Evolutionary conservation across 2,888 invertebrate genomes (phyloP), one percentile per base, ranked within the genome.

Genomic region (Diaperis boleti): DNA sequence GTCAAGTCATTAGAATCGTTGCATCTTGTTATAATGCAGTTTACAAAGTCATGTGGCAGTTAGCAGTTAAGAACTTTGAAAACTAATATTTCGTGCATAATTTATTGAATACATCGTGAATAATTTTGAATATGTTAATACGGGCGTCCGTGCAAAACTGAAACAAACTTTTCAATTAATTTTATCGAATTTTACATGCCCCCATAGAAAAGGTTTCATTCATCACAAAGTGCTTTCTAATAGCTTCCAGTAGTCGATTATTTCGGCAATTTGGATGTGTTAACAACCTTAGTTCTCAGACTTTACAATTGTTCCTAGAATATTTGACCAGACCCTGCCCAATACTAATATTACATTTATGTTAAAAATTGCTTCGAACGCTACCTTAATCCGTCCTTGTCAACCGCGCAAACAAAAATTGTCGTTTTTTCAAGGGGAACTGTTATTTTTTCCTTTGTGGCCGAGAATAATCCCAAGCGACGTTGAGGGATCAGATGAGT

Each of bases 201-300:
- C 59, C 59, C 65, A 52, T 67, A 52, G 57, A 41, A 59, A 59
- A 41, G 37, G 64, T 71, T 67, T 65, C 62, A 69, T 66, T 68
- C 67, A 55, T 44, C 54, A 59, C 56, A 37, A 49, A 50, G 45
- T 44, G 63, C 61, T 35, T 15, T 52, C 55, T 49, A 65, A 59
- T 67, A 45, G 59, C 62, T 68, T 64, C 59, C 62, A 33, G 10
- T 11, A 17, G 11, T 13, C 35, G 49, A 49, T 49, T 35, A 49
- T 49, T 71, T 64, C 57, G 65, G 67, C 69, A 67, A 69, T 70
- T 68, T 68, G 55, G 50, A 69, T 66, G 67, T 70, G 69, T 72
- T 72, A 72, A 72, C 69, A 70, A 68, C 65, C 65, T 67, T 67
- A 69, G n/a, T n/a, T n/a, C n/a, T n/a, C n/a, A n/a, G n/a, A n/a